Evolutionary conservation across 2,797 vertebrate genomes (phyloP), one percentile per base, ranked within the genome.

Genomic region (Odontamblyopus rebecca): DNA sequence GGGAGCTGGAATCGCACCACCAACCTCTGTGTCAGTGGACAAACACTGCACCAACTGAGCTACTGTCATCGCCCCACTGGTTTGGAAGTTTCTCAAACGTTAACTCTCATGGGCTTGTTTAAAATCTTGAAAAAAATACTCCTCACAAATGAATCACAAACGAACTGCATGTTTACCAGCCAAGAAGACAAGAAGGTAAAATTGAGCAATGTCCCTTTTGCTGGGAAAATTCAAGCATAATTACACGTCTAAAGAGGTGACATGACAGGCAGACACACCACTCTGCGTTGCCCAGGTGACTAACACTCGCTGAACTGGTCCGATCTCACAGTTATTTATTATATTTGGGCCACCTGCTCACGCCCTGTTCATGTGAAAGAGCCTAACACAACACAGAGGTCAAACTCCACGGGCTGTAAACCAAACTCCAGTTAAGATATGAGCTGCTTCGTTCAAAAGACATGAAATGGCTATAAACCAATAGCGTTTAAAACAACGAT

Each of bases 281-380:
- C 6, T 50, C 41, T 27, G 6, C 11, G 41, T 16, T 50, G 41
- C 6, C 41, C 2, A 5, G 15, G 32, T 48, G 44, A 48, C 44
- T 48, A 48, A 66, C 68, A 82, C 78, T 2, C 35, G 80, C 67
- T 72, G 79, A 87, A 90, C 90, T 80, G 74, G 84, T 87, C 80
- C 65, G 62, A 35, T 73, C 57, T 61, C 70, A 44, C 41, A 79
- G 29, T 54, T 9, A 56, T 51, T 35, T 38, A 38, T 38, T 26
- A 74, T 2, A 86, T 77, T 32, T 70, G 35, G 79, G 67, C 41
- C 59, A 77, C 23, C 11, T 3, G 35, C 71, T 5, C 64, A 79
- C 69, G 63, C 81, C 74, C 72, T 74, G 73, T 71, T 69, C 71
- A 48, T 67, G 70, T 70, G 41, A 29, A 23, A 6, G 26, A 29